Base-by-base conservation (phyloP, 2,797 vertebrate species). In the Ateles fusciceps region DNA sequence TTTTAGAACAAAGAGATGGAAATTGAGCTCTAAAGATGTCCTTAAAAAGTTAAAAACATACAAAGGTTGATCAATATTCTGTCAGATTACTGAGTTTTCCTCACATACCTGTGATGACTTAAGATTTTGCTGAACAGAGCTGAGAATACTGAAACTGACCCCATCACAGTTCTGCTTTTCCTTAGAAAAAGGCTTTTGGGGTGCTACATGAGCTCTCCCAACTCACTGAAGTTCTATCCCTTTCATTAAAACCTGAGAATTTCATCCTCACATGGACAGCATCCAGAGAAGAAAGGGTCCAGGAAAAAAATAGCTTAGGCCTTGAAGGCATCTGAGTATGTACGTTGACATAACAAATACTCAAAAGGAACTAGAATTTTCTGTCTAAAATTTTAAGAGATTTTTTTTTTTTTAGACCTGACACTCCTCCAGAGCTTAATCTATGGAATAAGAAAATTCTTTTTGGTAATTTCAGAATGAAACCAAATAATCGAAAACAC, bases 381-480 rank as follows among this genome's bases (percentile, higher is more conserved):
- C 89, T 75, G 26, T 76, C 5, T 11, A 61, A 55, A 74, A 22
- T 55, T 75, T 85, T 72, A 71, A 80, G 19, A 59, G 46, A 68
- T 22, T 48, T 0, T 61, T 71, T 75, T 92, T 24, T 92, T 24
- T 19, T 94, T 84, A 72, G 50, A 12, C 12, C 39, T 17, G 71
- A 64, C 39, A 57, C 24, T 55, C 79, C 71, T 83, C 5, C 28
- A 83, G 74, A 95, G 2, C 50, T 95, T 81, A 44, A 36, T 64
- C 61, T 71, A 7, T 71, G 26, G 55, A 78, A 74, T 42, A 91
- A 84, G 46, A 6, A 87, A 64, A 61, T 24, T 81, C 55, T 85
- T 64, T 78, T 78, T 81, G 94, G 42, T 81, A 84, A 87, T 30
- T 95, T 85, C 72, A 91, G 78, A 78, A 83, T 79, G 61, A 79